phyloP scores from a whole-genome alignment of 2,888 invertebrate genomes.

The Drosophila colorata region DNA sequence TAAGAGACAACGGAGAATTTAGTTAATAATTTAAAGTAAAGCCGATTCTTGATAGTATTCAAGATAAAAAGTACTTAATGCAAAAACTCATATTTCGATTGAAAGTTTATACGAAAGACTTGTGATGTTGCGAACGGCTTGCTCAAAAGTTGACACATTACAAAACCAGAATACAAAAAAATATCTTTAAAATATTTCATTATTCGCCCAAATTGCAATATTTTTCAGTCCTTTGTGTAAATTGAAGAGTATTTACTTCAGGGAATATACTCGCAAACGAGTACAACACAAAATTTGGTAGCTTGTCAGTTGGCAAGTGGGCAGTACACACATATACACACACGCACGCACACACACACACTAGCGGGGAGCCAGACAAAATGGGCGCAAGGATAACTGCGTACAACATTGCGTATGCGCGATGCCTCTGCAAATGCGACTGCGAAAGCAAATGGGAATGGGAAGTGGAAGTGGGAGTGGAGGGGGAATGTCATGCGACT shows the following conservation, averaged over 20 bases:
- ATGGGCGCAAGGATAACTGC: conserved; percentile 78
- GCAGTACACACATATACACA: conserved; percentile 25
- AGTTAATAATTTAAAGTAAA: no score
- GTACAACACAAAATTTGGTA: conserved; percentile 45
- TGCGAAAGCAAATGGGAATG: conserved; percentile 15
- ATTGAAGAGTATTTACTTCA: conserved; percentile 30
- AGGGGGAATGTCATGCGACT: conserved; percentile 49
- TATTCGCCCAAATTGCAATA: neutral
- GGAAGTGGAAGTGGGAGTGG: neutral
- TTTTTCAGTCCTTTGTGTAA: conserved; percentile 10
- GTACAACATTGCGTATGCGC: conserved; percentile 77
- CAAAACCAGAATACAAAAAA: neutral
- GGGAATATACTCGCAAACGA: conserved; percentile 15
- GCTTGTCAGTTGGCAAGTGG: conserved; percentile 57
- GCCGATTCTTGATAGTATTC: no score
- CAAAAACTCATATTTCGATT: no score
- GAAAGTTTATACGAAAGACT: no score
- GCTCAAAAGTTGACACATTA: no score
- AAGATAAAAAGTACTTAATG: no score
- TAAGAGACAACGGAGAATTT: no score
- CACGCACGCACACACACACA: conserved; percentile 5
- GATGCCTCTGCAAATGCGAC: conserved; percentile 52
- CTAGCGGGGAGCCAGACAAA: conserved; percentile 33
- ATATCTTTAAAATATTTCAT: neutral
- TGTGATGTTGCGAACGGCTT: no score